These are phyloP conservation scores for Lamellibrachia satsuma DNA, from an alignment of 2,888 invertebrate genomes.

Conservation along the genomic window DNA sequence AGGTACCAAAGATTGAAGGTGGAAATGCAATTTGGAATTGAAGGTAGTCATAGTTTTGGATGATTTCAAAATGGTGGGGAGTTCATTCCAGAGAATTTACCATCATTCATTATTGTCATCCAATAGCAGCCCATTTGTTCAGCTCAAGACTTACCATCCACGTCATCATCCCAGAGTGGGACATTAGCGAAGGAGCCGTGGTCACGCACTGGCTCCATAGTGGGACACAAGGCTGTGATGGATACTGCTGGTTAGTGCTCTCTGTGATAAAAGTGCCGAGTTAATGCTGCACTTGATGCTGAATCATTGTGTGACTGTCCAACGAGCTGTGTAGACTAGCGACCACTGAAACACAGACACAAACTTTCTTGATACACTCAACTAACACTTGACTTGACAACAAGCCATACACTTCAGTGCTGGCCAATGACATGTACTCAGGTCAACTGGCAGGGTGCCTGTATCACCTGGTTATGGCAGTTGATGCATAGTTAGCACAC, in stretches of 20 bases:
- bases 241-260: neutral
- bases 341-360: neutral
- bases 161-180: slow-evolving; percentile 30
- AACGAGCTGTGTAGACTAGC: neutral
- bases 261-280: neutral
- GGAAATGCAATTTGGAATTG: no score
- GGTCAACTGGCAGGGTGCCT: slow-evolving; percentile 17
- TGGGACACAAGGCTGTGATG: neutral
- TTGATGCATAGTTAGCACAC: neutral
- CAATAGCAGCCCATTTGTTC: neutral
- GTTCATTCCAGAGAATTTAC: no score
- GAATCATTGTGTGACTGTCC: slow-evolving; percentile 10
- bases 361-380: neutral
- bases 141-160: slow-evolving; percentile 23
- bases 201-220: slow-evolving; percentile 26
- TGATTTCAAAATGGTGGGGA: no score
- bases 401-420: neutral
- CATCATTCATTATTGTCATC: neutral
- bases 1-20: no score
- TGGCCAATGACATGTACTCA: neutral
- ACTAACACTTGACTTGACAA: neutral
- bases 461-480: neutral
- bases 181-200: slow-evolving; percentile 26
- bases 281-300: neutral
- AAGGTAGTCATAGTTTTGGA: no score